These are phyloP conservation scores for Abrostola triplasia DNA, from an alignment of 2,888 invertebrate species.

Conservation along the genomic window DNA sequence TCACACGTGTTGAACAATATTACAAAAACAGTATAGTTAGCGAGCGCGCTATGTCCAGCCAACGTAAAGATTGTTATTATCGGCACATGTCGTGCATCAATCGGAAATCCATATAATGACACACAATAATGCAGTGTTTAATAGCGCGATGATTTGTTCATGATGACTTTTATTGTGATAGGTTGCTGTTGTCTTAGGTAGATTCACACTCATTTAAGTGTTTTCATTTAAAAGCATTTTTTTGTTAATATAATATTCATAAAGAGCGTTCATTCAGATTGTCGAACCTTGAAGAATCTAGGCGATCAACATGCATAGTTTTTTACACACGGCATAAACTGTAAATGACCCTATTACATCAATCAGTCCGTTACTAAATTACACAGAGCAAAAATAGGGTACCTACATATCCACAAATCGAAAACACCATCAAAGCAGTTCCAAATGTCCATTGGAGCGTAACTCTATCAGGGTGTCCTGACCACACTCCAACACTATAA, in stretches of 20 bases:
- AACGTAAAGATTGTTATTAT: constrained; percentile 40
- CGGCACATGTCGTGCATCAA: constrained; percentile 32
- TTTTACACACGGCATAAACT: no score
- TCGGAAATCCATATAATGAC: constrained; percentile 47
- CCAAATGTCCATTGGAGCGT: constrained; percentile 18
- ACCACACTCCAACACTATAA: constrained; percentile 34
- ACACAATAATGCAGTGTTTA: constrained; percentile 20
- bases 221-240: no score
- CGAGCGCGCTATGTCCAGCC: constrained; percentile 33
- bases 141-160: constrained; percentile 26
- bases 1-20: constrained; percentile 14
- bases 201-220: constrained; percentile 18
- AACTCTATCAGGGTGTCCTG: constrained; percentile 13
- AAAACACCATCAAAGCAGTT: constrained; percentile 17
- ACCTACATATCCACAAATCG: constrained; percentile 10
- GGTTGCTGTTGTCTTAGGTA: constrained; percentile 13
- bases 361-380: background rate
- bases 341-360: background rate
- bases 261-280: constrained; percentile 5
- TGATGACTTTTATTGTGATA: constrained; percentile 23
- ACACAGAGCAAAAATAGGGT: background rate
- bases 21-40: constrained; percentile 30
- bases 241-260: no score
- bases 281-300: background rate
- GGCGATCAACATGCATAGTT: no score